phyloP scores from a whole-genome alignment of 2,888 invertebrate species.

The Oscheius onirici region DNA sequence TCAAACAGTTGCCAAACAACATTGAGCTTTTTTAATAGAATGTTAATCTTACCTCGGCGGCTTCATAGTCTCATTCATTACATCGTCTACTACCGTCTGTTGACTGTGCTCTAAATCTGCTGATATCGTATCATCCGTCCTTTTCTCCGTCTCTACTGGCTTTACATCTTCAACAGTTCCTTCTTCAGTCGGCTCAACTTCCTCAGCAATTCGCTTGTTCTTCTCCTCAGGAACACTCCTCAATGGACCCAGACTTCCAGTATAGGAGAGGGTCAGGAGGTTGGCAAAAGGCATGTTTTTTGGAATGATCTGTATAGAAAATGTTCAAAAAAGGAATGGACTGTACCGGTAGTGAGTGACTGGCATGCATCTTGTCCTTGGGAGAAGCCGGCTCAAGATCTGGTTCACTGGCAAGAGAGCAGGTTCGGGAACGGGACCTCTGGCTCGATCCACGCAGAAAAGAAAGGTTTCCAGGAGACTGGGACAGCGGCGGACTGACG shows the following conservation, averaged over 20 bases:
- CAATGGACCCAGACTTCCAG: constrained; percentile 30
- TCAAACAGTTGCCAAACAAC: background rate
- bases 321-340: background rate
- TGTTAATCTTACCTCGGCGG: constrained; percentile 1
- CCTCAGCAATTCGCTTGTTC: background rate
- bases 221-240: constrained; percentile 14
- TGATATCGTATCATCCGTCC: background rate
- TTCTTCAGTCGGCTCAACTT: constrained; percentile 5
- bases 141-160: background rate
- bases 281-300: constrained; percentile 40
- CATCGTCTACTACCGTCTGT: constrained; percentile 21
- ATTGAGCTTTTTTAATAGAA: background rate
- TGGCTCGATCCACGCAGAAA: background rate
- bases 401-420: constrained; percentile 27
- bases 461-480: constrained; percentile 1
- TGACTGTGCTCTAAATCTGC: constrained; percentile 13
- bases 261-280: constrained; percentile 37
- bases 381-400: constrained; percentile 15
- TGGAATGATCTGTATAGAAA: constrained; percentile 29
- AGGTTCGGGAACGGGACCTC: constrained; percentile 25
- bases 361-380: constrained; percentile 3
- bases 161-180: background rate
- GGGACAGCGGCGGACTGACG: constrained; percentile 18
- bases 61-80: constrained; percentile 24
- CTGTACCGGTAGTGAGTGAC: constrained; percentile 22